Evolutionary conservation across 2,888 invertebrate genomes (phyloP).

Genomic region (Dasysyrphus albostriatus): DNA sequence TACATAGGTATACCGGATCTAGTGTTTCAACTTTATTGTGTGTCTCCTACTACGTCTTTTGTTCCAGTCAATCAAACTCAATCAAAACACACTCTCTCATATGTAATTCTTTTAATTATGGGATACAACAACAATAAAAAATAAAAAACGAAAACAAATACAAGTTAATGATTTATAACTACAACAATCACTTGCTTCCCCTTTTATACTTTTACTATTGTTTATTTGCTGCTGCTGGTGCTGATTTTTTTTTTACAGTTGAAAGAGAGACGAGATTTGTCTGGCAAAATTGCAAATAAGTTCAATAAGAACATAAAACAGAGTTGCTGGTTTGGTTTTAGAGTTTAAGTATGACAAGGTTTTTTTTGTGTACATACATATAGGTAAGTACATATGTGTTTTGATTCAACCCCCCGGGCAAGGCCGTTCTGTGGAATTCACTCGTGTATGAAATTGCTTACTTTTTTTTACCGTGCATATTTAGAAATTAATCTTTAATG

Average conservation of each 20-base stretch:
- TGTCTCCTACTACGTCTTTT: slow-evolving; percentile 28
- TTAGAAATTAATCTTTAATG: slow-evolving; percentile 28
- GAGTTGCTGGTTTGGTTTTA: slow-evolving; percentile 11
- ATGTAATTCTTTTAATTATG: slow-evolving; percentile 54
- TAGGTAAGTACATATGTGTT: neutral
- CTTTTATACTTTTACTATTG: slow-evolving; percentile 33
- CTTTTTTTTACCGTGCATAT: neutral
- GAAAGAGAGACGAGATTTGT: slow-evolving; percentile 10
- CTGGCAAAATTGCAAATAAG: slow-evolving; percentile 30
- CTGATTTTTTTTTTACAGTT: slow-evolving; percentile 18
- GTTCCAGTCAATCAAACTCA: slow-evolving; percentile 68
- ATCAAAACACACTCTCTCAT: slow-evolving; percentile 41
- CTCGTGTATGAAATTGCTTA: slow-evolving; percentile 67
- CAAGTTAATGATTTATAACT: slow-evolving; percentile 61
- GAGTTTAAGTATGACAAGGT: slow-evolving; percentile 24
- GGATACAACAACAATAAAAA: slow-evolving; percentile 16
- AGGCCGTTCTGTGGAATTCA: slow-evolving; percentile 65
- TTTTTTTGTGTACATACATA: neutral
- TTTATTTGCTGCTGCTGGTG: neutral
- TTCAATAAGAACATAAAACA: slow-evolving; percentile 23
- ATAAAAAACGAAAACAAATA: slow-evolving; percentile 26
- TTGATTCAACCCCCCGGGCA: slow-evolving; percentile 38
- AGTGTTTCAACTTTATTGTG: neutral
- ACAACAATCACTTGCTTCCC: slow-evolving; percentile 51
- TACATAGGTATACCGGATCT: slow-evolving; percentile 54